Conservation (phyloP, 1,140 invertebrate species). For the Leguminivora glycinivorella region DNA sequence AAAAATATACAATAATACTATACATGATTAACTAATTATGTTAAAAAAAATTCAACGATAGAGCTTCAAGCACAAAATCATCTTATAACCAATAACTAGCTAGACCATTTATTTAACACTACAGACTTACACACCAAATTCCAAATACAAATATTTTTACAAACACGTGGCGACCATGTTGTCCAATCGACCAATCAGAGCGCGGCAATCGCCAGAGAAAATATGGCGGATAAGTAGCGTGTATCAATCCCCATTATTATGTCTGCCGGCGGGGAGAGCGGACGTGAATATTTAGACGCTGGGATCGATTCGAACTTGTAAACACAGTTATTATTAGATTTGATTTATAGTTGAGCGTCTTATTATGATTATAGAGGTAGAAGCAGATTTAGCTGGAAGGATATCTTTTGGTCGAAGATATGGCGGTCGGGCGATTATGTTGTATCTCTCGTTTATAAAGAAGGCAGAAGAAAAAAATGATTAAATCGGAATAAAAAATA, state of each 20-base stretch:
- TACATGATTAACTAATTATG: too few species aligned
- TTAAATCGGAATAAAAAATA: background rate
- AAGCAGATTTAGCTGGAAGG: background rate
- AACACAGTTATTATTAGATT: constrained; percentile 27
- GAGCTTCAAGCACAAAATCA: background rate
- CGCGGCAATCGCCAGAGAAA: constrained; percentile 45
- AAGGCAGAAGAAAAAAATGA: background rate
- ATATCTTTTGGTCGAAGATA: background rate
- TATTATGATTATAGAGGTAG: background rate
- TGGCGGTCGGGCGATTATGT: background rate
- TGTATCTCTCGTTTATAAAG: background rate
- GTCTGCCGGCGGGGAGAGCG: constrained; percentile 41
- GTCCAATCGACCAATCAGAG: constrained; percentile 59
- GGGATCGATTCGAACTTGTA: constrained; percentile 34
- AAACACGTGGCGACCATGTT: constrained; percentile 67
- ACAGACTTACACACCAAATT: constrained; percentile 35
- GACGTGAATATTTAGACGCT: constrained; percentile 34
- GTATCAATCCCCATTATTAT: constrained; percentile 66
- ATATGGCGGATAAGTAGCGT: constrained; percentile 64
- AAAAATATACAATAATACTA: too few species aligned
- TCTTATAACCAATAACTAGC: background rate
- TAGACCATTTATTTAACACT: constrained; percentile 33
- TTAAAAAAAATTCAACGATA: background rate
- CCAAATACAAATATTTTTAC: constrained; percentile 48
- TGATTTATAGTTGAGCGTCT: constrained; percentile 8